Percentiles rank a stretch among this genome's conserved stretches.
Evolutionary conservation across 2,113 vertebrate genomes (phyloP).

Genomic region (Xenopus tropicalis): UCB_Xtro_10.0 CM004449.2:70170001-70170500

Average conservation of each 20-base stretch:
- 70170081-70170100: neutral
- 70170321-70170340: constrained; percentile 75
- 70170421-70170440: constrained; percentile 86
- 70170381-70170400: constrained; percentile 70
- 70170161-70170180: constrained; percentile 98
- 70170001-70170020: too few species aligned
- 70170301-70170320: constrained; percentile 78
- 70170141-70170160: constrained; percentile 92
- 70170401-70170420: constrained; percentile 79
- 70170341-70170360: constrained; percentile 68
- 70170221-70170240: constrained; percentile 80
- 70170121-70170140: constrained; percentile 47
- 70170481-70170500: neutral
- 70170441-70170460: constrained; percentile 30
- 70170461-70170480: constrained; percentile 20
- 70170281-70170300: constrained; percentile 91
- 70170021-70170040: too few species aligned
- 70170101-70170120: neutral
- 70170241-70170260: constrained; percentile 85
- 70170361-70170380: constrained; percentile 66
- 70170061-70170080: too few species aligned
- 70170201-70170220: constrained; percentile 89
- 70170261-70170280: constrained; percentile 95
- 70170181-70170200: constrained; percentile 89
- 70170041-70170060: too few species aligned